These are phyloP conservation scores for Cyprinodon tularosa DNA, from an alignment of 2,113 vertebrate species.

Conservation along the genomic window DNA sequence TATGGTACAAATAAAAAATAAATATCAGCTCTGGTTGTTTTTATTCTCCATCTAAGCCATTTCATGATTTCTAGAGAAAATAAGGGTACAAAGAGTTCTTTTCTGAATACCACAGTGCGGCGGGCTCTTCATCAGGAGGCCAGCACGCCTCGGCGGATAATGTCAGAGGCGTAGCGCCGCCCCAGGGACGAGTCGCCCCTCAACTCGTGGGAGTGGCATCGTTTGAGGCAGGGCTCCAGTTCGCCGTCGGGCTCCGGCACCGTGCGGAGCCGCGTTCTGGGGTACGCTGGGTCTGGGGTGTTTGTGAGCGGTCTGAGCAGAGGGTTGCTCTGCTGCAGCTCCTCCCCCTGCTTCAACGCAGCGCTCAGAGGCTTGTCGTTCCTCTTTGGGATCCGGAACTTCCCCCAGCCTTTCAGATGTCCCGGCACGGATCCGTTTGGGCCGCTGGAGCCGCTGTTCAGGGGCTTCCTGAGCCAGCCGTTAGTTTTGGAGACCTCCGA, in stretches of 20 bases:
- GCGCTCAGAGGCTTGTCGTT: conserved; percentile 81
- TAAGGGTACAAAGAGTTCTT: conserved; percentile 55
- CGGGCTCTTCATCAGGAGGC: conserved; percentile 86
- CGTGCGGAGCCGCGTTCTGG: conserved; percentile 78
- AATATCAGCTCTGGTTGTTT: conserved; percentile 70
- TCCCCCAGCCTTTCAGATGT: conserved; percentile 91
- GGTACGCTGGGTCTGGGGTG: conserved; percentile 46
- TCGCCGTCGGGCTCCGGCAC: conserved; percentile 85
- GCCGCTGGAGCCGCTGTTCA: conserved; percentile 74
- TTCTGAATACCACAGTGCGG: conserved; percentile 32
- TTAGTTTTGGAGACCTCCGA: conserved; percentile 75
- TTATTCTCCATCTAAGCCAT: conserved; percentile 42
- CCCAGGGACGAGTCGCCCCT: conserved; percentile 79
- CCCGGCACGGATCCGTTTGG: conserved; percentile 76
- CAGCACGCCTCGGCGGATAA: conserved; percentile 91
- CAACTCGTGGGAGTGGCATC: conserved; percentile 86
- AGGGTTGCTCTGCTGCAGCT: conserved; percentile 49
- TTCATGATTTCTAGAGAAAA: conserved; percentile 54
- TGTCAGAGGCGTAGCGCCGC: conserved; percentile 85
- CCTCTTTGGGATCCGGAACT: conserved; percentile 95
- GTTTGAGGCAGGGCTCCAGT: conserved; percentile 83
- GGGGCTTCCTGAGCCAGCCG: conserved; percentile 78
- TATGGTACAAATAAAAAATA: conserved; percentile 78
- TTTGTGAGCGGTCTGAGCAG: conserved; percentile 61
- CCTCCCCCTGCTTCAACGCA: conserved; percentile 45